A percentile compares a stretch with the other conserved stretches of the same genome.
phyloP scores from a whole-genome alignment of 2,888 invertebrate genomes.

The Clivina fossor region DNA sequence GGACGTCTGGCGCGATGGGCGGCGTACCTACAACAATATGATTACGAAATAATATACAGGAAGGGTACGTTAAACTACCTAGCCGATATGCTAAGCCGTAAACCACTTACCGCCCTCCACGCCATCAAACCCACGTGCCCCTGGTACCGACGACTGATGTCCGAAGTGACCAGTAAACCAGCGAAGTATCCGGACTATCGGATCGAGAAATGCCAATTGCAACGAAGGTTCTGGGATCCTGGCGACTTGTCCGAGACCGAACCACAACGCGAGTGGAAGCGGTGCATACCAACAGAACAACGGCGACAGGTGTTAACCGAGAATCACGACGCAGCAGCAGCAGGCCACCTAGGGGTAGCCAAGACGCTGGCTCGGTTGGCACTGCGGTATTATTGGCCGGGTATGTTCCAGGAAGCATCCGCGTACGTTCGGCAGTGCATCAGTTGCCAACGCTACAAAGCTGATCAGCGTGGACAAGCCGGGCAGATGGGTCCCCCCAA shows the following conservation, averaged over 20 bases:
- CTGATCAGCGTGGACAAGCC: neutral
- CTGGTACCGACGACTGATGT: too few relatives aligned
- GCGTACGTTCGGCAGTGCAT: conserved; percentile 28
- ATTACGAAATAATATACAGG: too few relatives aligned
- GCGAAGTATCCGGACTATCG: too few relatives aligned
- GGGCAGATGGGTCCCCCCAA: neutral
- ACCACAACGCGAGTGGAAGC: conserved; percentile 11
- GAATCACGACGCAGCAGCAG: conserved; percentile 26
- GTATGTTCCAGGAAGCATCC: conserved; percentile 30
- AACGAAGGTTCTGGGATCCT: conserved; percentile 7
- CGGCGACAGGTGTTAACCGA: conserved; percentile 16
- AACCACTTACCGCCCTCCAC: too few relatives aligned
- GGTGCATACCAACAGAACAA: neutral
- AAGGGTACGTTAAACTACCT: too few relatives aligned
- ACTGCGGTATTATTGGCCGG: conserved; percentile 36
- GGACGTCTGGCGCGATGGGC: too few relatives aligned
- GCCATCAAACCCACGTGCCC: too few relatives aligned
- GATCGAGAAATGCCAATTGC: too few relatives aligned
- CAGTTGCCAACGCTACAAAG: conserved; percentile 7
- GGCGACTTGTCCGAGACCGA: conserved; percentile 8
- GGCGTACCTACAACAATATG: too few relatives aligned
- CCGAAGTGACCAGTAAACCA: too few relatives aligned
- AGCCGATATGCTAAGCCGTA: too few relatives aligned
- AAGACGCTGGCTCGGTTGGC: conserved; percentile 35
- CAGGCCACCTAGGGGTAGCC: conserved; percentile 33